These are phyloP conservation scores for Tokudaia muenninki DNA, from an alignment of 2,797 vertebrate species.

Conservation along the genomic window DNA sequence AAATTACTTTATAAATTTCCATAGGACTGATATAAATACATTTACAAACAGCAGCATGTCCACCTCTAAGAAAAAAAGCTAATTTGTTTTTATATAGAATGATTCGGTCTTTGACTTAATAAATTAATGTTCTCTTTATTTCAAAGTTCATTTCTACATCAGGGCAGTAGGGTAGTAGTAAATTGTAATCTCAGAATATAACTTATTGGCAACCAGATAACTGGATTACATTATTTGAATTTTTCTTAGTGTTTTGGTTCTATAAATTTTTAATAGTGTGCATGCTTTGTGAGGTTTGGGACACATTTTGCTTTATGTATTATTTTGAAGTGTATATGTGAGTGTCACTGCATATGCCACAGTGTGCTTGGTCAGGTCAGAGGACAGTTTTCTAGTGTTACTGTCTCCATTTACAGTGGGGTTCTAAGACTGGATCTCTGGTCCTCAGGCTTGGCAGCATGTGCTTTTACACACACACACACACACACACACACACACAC, in stretches of 20 bases:
- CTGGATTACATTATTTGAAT: not conserved
- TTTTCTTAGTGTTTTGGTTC: not conserved
- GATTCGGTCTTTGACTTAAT: not conserved
- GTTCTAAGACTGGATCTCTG: not conserved
- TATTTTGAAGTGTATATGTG: not conserved
- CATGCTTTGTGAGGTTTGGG: not conserved
- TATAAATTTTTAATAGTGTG: not conserved
- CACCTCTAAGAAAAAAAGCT: not conserved
- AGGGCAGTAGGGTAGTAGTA: not conserved
- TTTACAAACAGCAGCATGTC: not conserved
- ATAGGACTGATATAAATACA: not conserved
- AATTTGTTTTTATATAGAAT: not conserved
- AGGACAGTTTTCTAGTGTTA: not conserved
- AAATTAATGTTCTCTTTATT: not conserved
- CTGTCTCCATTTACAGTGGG: not conserved
- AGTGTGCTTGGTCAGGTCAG: not conserved
- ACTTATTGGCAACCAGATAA: not conserved
- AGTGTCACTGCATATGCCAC: not conserved
- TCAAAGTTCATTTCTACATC: not conserved
- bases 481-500: not conserved
- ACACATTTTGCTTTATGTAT: not conserved
- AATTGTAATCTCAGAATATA: not conserved
- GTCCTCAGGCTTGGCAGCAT: not conserved
- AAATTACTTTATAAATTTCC: not conserved
- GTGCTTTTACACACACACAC: not conserved